These are phyloP conservation scores for Miichthys miiuy DNA, from an alignment of 2,797 vertebrate genomes.

Conservation along the genomic window DNA sequence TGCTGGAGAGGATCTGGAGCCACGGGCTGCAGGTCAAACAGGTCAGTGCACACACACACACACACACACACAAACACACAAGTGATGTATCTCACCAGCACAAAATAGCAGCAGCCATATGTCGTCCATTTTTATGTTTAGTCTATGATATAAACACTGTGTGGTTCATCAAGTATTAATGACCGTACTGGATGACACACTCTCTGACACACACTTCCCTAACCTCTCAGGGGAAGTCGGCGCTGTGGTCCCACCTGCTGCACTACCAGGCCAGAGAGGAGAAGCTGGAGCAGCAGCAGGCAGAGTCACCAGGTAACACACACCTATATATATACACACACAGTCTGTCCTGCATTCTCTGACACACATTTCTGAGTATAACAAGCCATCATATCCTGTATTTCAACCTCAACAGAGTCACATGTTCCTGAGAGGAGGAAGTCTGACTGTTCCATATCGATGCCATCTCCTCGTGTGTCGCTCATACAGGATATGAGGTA, in stretches of 20 bases:
- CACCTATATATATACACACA: background rate
- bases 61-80: no score
- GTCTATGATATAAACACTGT: background rate
- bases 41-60: constrained; percentile 73
- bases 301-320: constrained; percentile 87
- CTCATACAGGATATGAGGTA: constrained; percentile 95
- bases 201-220: constrained; percentile 24
- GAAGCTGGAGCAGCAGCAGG: constrained; percentile 86
- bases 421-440: constrained; percentile 90
- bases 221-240: constrained; percentile 90
- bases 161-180: constrained; percentile 19
- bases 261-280: constrained; percentile 93
- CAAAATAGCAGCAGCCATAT: no score
- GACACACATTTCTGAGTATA: background rate
- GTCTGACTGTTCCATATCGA: constrained; percentile 87
- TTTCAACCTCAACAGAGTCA: constrained; percentile 76
- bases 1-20: constrained; percentile 96
- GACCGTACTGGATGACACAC: constrained; percentile 13
- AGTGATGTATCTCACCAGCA: no score
- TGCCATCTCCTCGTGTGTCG: constrained; percentile 88
- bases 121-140: no score
- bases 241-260: constrained; percentile 94
- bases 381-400: background rate
- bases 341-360: background rate
- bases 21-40: constrained; percentile 95